Conservation (phyloP, 1,140 invertebrate genomes). For the Latrodectus geometricus region DNA sequence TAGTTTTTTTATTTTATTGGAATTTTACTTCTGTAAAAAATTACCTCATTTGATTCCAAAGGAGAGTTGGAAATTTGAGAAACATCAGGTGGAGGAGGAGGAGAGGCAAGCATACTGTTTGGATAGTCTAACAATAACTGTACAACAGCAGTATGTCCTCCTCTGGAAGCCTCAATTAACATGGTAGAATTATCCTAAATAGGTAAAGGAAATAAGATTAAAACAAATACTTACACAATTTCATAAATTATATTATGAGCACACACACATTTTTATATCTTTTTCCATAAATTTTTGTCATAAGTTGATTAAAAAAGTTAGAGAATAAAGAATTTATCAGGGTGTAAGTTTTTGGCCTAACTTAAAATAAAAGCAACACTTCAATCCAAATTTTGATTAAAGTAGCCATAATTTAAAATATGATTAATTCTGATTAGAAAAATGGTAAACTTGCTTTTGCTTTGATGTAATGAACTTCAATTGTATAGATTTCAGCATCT, state of each 20-base stretch:
- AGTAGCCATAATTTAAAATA: too few relatives aligned
- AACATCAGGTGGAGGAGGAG: slow-evolving; percentile 68
- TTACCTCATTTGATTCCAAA: slow-evolving; percentile 49
- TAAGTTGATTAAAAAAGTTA: too few relatives aligned
- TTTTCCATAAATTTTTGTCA: background rate
- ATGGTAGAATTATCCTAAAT: slow-evolving; percentile 94
- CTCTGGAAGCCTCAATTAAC: slow-evolving; percentile 97
- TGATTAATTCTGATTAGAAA: too few relatives aligned
- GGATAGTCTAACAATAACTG: slow-evolving; percentile 95
- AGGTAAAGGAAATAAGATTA: background rate
- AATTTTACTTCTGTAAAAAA: too few relatives aligned
- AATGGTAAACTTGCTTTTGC: too few relatives aligned
- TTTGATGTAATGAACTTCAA: too few relatives aligned
- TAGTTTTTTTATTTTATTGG: too few relatives aligned
- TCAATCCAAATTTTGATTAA: too few relatives aligned
- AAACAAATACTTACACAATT: background rate
- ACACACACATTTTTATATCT: background rate
- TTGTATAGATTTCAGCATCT: too few relatives aligned
- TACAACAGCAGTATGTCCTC: slow-evolving; percentile 95
- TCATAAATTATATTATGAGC: background rate
- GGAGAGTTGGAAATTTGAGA: slow-evolving; percentile 65
- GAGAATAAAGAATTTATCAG: too few relatives aligned
- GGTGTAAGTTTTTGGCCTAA: too few relatives aligned
- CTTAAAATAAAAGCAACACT: too few relatives aligned
- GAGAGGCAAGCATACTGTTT: slow-evolving; percentile 79